phyloP scores from a whole-genome alignment of 2,888 invertebrate species.

The Heliconius erato region DNA sequence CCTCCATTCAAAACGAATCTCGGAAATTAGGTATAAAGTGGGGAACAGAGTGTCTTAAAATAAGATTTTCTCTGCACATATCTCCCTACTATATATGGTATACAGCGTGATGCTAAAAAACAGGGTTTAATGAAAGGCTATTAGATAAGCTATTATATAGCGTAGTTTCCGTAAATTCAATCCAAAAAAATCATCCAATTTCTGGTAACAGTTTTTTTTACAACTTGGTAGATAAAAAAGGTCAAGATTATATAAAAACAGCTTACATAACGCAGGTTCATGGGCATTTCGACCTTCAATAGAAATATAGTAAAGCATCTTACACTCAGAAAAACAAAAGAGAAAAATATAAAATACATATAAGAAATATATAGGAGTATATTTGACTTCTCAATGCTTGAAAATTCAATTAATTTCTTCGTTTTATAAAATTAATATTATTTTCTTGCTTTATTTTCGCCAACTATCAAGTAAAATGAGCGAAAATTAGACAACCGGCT shows the following conservation, averaged over 20 bases:
- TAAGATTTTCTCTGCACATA: no score
- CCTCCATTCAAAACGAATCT: no score
- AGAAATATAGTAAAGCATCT: neutral
- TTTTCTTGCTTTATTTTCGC: no score
- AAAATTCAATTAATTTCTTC: neutral
- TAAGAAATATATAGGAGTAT: neutral
- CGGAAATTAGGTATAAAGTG: no score
- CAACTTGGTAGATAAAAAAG: neutral
- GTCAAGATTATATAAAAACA: neutral
- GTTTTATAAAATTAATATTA: no score
- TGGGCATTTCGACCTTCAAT: neutral
- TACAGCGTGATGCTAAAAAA: no score
- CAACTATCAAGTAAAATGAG: no score
- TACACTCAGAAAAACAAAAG: neutral
- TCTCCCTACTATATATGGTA: no score
- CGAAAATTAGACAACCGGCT: no score
- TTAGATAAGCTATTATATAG: neutral
- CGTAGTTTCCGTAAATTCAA: neutral
- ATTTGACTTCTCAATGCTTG: neutral
- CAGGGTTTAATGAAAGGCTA: neutral
- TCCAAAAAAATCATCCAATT: conserved; percentile 1
- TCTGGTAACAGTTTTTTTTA: neutral
- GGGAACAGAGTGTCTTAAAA: no score
- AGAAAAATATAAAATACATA: neutral
- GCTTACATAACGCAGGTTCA: neutral